Conservation (phyloP, 2,888 invertebrate species). For the Ophion ellenae region DNA sequence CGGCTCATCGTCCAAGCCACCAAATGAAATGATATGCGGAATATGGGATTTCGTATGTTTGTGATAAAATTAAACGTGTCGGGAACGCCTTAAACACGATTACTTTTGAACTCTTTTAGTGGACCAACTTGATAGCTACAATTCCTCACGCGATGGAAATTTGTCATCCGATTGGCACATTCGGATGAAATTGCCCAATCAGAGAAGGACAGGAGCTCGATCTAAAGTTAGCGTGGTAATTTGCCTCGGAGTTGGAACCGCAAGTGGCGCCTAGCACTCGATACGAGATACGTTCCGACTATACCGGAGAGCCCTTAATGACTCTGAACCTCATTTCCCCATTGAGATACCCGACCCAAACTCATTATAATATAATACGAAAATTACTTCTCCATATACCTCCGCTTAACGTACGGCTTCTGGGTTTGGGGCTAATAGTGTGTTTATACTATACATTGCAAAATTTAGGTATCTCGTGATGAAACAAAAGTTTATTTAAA, state of each 20-base stretch:
- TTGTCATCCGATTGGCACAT: neutral
- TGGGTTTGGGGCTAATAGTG: too few relatives aligned
- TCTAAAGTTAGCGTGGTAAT: neutral
- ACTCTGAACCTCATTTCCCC: conserved; percentile 31
- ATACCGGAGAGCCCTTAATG: conserved; percentile 5
- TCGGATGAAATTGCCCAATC: neutral
- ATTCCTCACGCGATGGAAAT: neutral
- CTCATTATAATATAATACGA: conserved; percentile 21
- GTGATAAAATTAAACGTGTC: too few relatives aligned
- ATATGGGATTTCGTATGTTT: too few relatives aligned
- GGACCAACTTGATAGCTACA: neutral
- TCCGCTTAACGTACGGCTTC: neutral
- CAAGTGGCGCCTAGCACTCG: conserved; percentile 1
- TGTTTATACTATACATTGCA: too few relatives aligned
- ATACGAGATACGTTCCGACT: neutral
- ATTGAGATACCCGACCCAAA: conserved; percentile 8
- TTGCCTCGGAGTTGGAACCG: conserved; percentile 4
- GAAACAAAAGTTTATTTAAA: too few relatives aligned
- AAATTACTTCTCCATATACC: conserved; percentile 23
- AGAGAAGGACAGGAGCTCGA: conserved; percentile 2
- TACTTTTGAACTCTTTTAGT: too few relatives aligned
- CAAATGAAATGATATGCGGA: too few relatives aligned
- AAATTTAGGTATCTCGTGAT: too few relatives aligned
- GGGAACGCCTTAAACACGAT: too few relatives aligned
- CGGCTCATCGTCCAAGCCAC: too few relatives aligned